Conservation (phyloP, 2,888 invertebrate genomes). For the Harpalus rufipes region DNA sequence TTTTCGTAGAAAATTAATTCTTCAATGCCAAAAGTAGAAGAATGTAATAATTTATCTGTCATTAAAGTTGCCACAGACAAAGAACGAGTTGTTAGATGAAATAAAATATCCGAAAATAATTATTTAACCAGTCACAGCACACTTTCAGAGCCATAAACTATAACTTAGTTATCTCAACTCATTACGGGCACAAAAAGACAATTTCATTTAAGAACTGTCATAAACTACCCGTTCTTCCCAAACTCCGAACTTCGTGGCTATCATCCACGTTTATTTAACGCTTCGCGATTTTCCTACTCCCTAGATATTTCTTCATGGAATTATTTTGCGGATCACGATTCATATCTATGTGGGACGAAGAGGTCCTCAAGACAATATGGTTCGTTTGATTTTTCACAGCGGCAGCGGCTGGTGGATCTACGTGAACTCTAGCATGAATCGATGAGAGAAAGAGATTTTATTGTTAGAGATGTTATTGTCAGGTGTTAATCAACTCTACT, state of each 20-base stretch:
- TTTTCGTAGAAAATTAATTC: too few relatives aligned
- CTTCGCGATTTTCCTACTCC: slow-evolving; percentile 39
- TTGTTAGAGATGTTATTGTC: background rate
- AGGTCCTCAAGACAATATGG: slow-evolving; percentile 39
- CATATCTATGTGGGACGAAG: slow-evolving; percentile 48
- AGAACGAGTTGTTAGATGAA: background rate
- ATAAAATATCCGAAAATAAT: slow-evolving; percentile 29
- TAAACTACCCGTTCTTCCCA: slow-evolving; percentile 19
- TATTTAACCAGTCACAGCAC: slow-evolving; percentile 23
- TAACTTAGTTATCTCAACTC: slow-evolving; percentile 34
- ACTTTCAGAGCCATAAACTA: slow-evolving; percentile 33
- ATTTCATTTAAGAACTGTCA: slow-evolving; percentile 46
- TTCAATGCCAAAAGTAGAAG: background rate
- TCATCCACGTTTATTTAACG: slow-evolving; percentile 50
- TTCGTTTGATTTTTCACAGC: slow-evolving; percentile 51
- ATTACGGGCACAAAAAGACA: slow-evolving; percentile 39
- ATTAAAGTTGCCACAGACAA: background rate
- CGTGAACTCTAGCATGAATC: slow-evolving; percentile 14
- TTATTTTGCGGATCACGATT: slow-evolving; percentile 60
- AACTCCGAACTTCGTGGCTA: slow-evolving; percentile 13
- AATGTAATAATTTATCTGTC: background rate
- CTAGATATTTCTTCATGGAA: slow-evolving; percentile 29
- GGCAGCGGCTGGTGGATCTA: background rate
- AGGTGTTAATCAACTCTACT: background rate
- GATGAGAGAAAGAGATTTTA: background rate